Base-by-base conservation (phyloP, 1,140 invertebrate species). In the Cotesia glomerata region DNA sequence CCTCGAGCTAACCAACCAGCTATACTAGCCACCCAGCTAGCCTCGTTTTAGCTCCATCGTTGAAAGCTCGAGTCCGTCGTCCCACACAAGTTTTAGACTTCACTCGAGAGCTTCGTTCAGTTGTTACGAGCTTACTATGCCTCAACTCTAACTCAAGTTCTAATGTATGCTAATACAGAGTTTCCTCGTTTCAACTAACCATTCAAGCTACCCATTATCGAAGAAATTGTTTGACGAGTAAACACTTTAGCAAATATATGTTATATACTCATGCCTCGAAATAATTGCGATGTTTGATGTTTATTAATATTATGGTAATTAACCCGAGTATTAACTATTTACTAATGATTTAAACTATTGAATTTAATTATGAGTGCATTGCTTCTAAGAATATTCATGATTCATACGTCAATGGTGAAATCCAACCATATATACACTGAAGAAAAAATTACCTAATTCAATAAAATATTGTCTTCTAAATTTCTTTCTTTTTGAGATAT, bases 101-200 rank as follows among this genome's bases (percentile, higher is more conserved):
- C 52, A 72, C 63, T 70, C 51, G 68, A 58, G 56, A 16, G 35
- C 39, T 39, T 26, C 16, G 34, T 61, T 70, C 32, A 39, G 56
- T 61, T 35, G 49, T 69, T 58, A 61, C 13, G 36, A 39, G 49
- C 36, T 49, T 58, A 11, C 36, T 39, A 39, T 39, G 49, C 32
- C n/a, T 18, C 14, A 32, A 11, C 49, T 34, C 16, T 14, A 16
- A 64, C 39, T 32, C 51, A 52, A 1, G 45, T 63, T 35, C 39
- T 65, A 71, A 65, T 71, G 26, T 58, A 71, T 65, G 70, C 45
- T 65, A 65, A 65, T 65, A 49, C n/a, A 16, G 64, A 65, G 70
- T 32, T 35, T 65, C 32, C 26, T 36, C 56, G 35, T 51, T 65
- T 36, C 11, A 9, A 45, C 52, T 54, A 18, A 54, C 26, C 59